These are phyloP conservation scores for Oreonectes daqikongensis DNA, from an alignment of 2,797 vertebrate genomes.

Conservation along the genomic window DNA sequence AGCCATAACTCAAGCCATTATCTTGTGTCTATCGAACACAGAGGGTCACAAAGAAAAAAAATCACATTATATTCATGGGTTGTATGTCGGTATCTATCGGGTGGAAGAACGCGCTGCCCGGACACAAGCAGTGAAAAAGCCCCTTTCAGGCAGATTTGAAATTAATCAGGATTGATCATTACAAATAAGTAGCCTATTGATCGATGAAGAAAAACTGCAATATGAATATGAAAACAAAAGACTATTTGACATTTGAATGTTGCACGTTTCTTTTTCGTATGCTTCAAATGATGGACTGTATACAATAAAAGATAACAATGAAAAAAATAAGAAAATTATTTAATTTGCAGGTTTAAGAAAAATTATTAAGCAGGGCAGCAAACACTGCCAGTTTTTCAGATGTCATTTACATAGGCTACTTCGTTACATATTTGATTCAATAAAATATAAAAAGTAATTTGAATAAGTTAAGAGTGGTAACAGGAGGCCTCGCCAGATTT, in stretches of 20 bases:
- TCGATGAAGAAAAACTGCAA: background rate
- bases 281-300: background rate
- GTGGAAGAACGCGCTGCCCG: slow-evolving; percentile 60
- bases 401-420: background rate
- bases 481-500: background rate
- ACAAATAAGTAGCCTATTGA: background rate
- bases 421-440: background rate
- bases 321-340: background rate
- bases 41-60: slow-evolving; percentile 48
- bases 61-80: slow-evolving; percentile 44
- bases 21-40: slow-evolving; percentile 49
- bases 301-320: background rate
- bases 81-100: slow-evolving; percentile 58
- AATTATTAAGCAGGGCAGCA: background rate
- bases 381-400: background rate
- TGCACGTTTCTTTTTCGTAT: background rate
- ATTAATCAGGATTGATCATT: background rate
- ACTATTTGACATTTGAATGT: background rate
- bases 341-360: background rate
- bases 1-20: slow-evolving; percentile 45
- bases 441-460: background rate
- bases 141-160: background rate
- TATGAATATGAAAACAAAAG: background rate
- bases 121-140: slow-evolving; percentile 44
- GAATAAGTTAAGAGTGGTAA: background rate